Conservation (phyloP, 2,888 invertebrate species). For the Gymnosoma rotundatum region DNA sequence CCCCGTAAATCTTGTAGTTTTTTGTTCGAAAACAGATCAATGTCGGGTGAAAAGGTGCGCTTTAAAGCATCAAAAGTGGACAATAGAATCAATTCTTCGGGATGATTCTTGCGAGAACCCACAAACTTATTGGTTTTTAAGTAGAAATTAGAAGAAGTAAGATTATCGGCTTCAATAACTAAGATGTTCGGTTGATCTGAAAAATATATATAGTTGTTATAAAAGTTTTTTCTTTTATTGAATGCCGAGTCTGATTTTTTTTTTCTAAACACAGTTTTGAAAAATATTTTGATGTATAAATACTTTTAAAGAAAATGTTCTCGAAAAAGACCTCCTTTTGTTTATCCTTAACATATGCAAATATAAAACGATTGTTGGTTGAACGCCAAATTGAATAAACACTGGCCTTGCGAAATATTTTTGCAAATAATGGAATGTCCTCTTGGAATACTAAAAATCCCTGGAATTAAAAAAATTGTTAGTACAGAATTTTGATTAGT, state of each 20-base stretch:
- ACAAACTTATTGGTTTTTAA: conserved; percentile 78
- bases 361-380: conserved; percentile 74
- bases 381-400: conserved; percentile 76
- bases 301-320: conserved; percentile 75
- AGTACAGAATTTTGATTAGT: background rate
- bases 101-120: conserved; percentile 71
- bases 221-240: too few relatives aligned
- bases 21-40: conserved; percentile 67
- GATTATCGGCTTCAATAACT: conserved; percentile 73
- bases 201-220: too few relatives aligned
- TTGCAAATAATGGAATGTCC: conserved; percentile 76
- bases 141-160: conserved; percentile 73
- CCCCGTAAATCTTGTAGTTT: conserved; percentile 76
- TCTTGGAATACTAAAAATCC: conserved; percentile 77
- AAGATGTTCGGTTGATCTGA: conserved; percentile 78
- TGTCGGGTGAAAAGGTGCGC: conserved; percentile 37
- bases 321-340: conserved; percentile 67
- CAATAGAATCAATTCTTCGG: conserved; percentile 71
- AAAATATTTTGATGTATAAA: background rate
- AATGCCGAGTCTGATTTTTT: too few relatives aligned
- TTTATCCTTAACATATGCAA: conserved; percentile 73
- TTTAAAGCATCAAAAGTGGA: conserved; percentile 72
- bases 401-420: conserved; percentile 75
- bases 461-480: conserved; percentile 28
- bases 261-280: background rate